Evolutionary conservation across 2,113 vertebrate genomes (phyloP).

Genomic region (Microtus pennsylvanicus): DNA sequence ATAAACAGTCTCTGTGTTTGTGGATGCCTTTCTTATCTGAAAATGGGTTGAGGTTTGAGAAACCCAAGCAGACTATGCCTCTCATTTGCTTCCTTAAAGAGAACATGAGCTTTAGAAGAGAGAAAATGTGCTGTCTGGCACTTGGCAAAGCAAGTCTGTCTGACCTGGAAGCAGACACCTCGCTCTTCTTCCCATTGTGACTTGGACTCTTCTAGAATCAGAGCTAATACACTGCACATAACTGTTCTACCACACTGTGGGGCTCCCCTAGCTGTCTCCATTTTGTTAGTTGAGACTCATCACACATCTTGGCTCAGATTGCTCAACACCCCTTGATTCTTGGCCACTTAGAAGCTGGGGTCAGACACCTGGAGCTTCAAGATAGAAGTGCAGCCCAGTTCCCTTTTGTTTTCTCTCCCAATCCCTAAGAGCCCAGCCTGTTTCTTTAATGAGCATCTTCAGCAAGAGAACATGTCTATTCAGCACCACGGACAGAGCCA

Average conservation of each 20-base stretch:
- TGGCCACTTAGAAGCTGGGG: not conserved
- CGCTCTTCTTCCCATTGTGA: too few species aligned
- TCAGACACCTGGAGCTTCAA: not conserved
- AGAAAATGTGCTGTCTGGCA: not conserved
- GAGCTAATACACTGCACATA: not conserved
- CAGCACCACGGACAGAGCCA: conserved; percentile 76
- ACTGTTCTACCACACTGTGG: not conserved
- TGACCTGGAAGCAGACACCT: not conserved
- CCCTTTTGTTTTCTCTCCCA: not conserved
- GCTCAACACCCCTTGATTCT: not conserved
- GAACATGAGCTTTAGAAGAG: not conserved
- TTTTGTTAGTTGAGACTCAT: not conserved
- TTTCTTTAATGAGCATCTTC: conserved; percentile 51
- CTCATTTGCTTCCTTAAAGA: not conserved
- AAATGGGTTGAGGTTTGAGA: not conserved
- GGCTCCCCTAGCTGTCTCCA: not conserved
- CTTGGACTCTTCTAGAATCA: not conserved
- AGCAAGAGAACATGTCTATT: conserved; percentile 29
- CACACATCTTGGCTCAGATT: not conserved
- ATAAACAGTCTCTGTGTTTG: conserved; percentile 76
- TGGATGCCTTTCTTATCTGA: conserved; percentile 41
- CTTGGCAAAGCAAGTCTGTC: not conserved
- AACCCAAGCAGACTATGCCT: not conserved
- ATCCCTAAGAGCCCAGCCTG: not conserved
- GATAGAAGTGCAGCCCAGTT: not conserved